Conservation (phyloP, 2,888 invertebrate species). For the Dasysyrphus albostriatus region DNA sequence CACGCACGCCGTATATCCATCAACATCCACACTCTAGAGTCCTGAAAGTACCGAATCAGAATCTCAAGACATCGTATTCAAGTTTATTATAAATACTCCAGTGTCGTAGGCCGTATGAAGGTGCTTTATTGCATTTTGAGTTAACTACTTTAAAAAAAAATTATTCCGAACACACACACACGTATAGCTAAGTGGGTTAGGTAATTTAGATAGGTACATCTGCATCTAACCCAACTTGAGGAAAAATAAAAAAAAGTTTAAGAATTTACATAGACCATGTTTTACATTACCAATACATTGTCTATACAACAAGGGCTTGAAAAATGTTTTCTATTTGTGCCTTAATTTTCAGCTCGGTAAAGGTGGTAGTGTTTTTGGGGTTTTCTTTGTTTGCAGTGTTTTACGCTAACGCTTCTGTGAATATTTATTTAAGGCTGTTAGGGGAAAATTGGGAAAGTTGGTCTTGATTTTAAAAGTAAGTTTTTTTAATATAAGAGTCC, state of each 20-base stretch:
- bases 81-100: conserved; percentile 54
- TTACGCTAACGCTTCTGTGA: conserved; percentile 1
- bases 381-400: background rate
- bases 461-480: background rate
- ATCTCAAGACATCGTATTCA: conserved; percentile 26
- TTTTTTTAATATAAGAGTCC: no score
- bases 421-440: background rate
- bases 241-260: conserved; percentile 2
- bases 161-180: conserved; percentile 24
- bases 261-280: conserved; percentile 47
- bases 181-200: background rate
- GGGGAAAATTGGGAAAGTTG: background rate
- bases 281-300: conserved; percentile 44
- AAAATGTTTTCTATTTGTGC: conserved; percentile 5
- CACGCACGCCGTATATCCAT: no score
- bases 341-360: conserved; percentile 8
- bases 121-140: conserved; percentile 46
- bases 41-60: conserved; percentile 30
- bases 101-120: background rate
- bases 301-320: conserved; percentile 12
- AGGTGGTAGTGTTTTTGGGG: background rate
- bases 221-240: background rate
- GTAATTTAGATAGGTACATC: background rate
- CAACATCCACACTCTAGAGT: background rate
- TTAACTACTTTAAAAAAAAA: no score